These are phyloP conservation scores for Ferdinandea cuprea DNA, from an alignment of 2,888 invertebrate genomes.

Conservation along the genomic window DNA sequence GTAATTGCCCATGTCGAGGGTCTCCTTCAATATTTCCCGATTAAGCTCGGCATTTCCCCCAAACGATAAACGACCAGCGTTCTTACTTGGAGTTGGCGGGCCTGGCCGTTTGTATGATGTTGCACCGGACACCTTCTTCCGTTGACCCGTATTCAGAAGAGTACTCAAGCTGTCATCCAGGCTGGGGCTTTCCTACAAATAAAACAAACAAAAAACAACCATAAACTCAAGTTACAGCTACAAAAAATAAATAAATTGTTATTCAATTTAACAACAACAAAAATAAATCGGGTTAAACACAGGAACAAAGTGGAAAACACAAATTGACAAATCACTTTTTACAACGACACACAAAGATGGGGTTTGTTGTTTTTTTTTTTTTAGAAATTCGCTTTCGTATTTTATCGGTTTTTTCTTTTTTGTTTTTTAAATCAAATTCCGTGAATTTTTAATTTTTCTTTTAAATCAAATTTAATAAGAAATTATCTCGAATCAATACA, in stretches of 20 bases:
- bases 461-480: constrained; percentile 14
- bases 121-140: constrained; percentile 84
- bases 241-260: constrained; percentile 32
- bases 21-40: constrained; percentile 86
- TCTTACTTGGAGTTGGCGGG: constrained; percentile 93
- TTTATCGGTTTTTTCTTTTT: constrained; percentile 13
- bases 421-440: constrained; percentile 32
- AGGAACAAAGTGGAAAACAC: constrained; percentile 53
- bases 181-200: constrained; percentile 78
- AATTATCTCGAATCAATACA: constrained; percentile 40
- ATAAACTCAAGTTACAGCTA: constrained; percentile 3
- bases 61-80: constrained; percentile 89
- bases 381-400: no score
- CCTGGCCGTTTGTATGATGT: constrained; percentile 93
- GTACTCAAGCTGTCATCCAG: constrained; percentile 82
- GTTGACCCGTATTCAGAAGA: constrained; percentile 82
- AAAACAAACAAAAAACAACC: constrained; percentile 19
- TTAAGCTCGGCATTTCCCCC: constrained; percentile 81
- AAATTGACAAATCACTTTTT: constrained; percentile 56
- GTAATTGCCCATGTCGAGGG: constrained; percentile 79
- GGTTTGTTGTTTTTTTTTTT: constrained; percentile 1
- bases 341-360: constrained; percentile 46
- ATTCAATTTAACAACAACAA: no score
- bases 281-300: constrained; percentile 17
- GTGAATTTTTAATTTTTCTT: background rate